These are phyloP conservation scores for Callyntrura guangdongensis DNA, from an alignment of 2,888 invertebrate species.

Conservation along the genomic window DNA sequence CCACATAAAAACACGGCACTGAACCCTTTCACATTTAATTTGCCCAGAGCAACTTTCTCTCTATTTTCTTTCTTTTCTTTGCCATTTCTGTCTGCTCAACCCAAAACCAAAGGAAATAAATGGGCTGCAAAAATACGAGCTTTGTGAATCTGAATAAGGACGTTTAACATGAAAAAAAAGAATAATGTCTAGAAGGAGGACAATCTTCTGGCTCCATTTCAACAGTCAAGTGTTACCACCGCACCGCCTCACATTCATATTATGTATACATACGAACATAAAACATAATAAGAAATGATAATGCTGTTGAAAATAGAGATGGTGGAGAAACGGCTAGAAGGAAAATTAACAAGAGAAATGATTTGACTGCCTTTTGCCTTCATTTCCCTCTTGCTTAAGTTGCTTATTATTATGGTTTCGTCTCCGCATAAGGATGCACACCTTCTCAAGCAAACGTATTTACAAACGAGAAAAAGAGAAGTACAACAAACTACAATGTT, in stretches of 20 bases:
- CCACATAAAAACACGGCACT: neutral
- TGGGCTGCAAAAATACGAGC: conserved; percentile 45
- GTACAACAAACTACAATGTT: neutral
- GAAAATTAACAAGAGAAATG: conserved; percentile 27
- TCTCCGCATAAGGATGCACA: neutral
- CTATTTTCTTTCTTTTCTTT: conserved; percentile 5
- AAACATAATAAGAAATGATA: conserved; percentile 40
- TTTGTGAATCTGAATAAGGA: conserved; percentile 1
- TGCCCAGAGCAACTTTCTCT: conserved; percentile 25
- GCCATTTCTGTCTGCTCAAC: neutral
- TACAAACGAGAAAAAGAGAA: neutral
- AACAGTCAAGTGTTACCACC: conserved; percentile 28
- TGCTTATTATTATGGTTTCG: neutral
- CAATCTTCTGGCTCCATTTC: conserved; percentile 62
- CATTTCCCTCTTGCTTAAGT: neutral
- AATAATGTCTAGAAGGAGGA: conserved; percentile 51
- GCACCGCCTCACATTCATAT: neutral
- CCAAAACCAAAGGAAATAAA: conserved; percentile 41
- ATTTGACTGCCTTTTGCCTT: neutral
- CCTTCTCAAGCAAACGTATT: neutral
- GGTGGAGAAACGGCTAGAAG: neutral
- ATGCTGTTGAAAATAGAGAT: neutral
- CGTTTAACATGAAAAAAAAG: conserved; percentile 28
- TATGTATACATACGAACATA: conserved; percentile 25
- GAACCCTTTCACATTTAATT: conserved; percentile 46